Evolutionary conservation across 2,113 vertebrate species (phyloP).

Genomic region (Kryptolebias marmoratus): DNA sequence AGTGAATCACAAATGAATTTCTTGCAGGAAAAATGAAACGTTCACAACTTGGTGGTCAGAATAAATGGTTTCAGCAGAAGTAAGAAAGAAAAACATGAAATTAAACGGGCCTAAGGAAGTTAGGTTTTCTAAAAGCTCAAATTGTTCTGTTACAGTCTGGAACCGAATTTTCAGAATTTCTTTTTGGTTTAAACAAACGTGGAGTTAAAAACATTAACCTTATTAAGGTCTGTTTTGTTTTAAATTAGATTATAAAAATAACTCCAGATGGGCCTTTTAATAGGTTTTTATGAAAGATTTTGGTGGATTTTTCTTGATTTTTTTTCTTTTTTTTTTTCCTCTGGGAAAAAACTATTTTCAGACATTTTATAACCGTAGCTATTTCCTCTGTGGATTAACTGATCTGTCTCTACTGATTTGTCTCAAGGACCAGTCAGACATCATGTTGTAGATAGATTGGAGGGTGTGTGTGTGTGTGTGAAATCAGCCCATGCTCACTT

Average conservation of each 20-base stretch:
- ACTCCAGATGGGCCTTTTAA: conserved; percentile 42
- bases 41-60: conserved; percentile 11
- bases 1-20: conserved; percentile 11
- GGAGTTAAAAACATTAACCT: conserved; percentile 1
- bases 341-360: conserved; percentile 12
- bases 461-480: conserved; percentile 3
- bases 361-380: neutral
- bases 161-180: too few relatives aligned
- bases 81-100: neutral
- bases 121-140: neutral
- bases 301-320: conserved; percentile 15
- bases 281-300: conserved; percentile 26
- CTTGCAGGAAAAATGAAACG: conserved; percentile 3
- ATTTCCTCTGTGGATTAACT: conserved; percentile 14
- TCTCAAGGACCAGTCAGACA: conserved; percentile 24
- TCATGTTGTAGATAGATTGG: conserved; percentile 48
- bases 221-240: conserved; percentile 20
- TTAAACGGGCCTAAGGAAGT: conserved; percentile 36
- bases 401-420: conserved; percentile 23
- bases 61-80: conserved; percentile 10
- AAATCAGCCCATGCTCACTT: conserved; percentile 20
- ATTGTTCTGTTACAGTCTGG: too few relatives aligned
- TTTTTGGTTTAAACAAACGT: neutral
- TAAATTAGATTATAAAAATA: conserved; percentile 44
- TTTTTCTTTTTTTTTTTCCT: conserved; percentile 7